Evolutionary conservation across 2,797 vertebrate genomes (phyloP).

Genomic region (Microtus californicus): DNA sequence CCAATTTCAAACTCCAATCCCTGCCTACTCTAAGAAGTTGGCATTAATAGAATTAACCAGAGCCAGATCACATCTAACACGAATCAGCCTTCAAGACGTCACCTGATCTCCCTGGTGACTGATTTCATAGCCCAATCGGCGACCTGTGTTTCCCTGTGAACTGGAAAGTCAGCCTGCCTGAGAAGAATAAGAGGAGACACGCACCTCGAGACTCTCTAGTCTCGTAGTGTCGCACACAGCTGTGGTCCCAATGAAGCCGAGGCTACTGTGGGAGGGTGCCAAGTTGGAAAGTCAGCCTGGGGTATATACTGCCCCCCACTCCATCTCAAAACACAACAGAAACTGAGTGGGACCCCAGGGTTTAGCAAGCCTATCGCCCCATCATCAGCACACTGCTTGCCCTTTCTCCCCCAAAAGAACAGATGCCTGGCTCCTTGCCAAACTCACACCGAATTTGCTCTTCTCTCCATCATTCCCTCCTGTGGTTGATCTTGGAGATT

Average conservation of each 20-base stretch:
- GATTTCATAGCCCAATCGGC: background rate
- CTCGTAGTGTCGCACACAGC: fast-evolving
- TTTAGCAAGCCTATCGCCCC: too few relatives aligned
- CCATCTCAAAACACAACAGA: background rate
- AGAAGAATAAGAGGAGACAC: background rate
- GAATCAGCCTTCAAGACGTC: too few relatives aligned
- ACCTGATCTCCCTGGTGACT: background rate
- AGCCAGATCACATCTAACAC: background rate
- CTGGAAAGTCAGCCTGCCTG: background rate
- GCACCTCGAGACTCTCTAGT: background rate
- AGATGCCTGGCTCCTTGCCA: background rate
- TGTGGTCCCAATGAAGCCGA: background rate
- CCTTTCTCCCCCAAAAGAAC: background rate
- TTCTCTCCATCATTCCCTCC: background rate
- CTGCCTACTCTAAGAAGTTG: background rate
- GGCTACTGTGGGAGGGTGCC: background rate
- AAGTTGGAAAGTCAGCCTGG: background rate
- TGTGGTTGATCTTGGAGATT: background rate
- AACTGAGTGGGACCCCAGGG: background rate
- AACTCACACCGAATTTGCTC: fast-evolving
- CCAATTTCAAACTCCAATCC: background rate
- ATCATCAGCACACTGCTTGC: background rate
- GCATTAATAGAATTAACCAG: background rate
- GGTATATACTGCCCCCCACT: background rate
- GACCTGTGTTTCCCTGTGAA: background rate